phyloP scores from a whole-genome alignment of 2,797 vertebrate genomes.

The Chloroceryle inda region DNA sequence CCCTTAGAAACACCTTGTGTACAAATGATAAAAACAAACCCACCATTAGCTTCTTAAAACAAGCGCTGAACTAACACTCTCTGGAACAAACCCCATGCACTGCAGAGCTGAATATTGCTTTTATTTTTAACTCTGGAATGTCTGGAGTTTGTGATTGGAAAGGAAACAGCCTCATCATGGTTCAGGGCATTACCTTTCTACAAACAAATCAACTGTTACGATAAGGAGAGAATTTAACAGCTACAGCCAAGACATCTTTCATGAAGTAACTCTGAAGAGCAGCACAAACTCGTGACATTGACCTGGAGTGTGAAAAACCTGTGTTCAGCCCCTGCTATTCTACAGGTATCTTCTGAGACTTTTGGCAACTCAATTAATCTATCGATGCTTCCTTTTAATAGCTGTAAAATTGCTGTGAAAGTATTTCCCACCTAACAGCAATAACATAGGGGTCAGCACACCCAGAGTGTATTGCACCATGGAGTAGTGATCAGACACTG shows the following conservation, averaged over 20 bases:
- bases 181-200: neutral
- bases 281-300: neutral
- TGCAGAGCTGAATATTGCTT: neutral
- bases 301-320: neutral
- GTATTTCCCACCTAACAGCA: neutral
- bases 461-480: neutral
- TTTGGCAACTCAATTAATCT: neutral
- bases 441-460: neutral
- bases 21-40: neutral
- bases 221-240: neutral
- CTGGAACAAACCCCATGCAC: neutral
- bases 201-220: neutral
- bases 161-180: neutral
- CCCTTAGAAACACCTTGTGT: conserved; percentile 7
- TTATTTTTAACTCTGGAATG: conserved; percentile 24
- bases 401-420: neutral
- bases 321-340: neutral
- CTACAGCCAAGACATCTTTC: neutral
- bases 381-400: neutral
- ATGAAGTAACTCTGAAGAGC: neutral
- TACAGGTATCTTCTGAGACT: neutral
- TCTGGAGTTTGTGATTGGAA: conserved; percentile 7
- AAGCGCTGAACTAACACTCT: neutral
- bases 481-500: neutral
- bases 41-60: neutral